Base-by-base conservation (phyloP, 2,888 invertebrate species). In the Punctoribates punctum region DNA sequence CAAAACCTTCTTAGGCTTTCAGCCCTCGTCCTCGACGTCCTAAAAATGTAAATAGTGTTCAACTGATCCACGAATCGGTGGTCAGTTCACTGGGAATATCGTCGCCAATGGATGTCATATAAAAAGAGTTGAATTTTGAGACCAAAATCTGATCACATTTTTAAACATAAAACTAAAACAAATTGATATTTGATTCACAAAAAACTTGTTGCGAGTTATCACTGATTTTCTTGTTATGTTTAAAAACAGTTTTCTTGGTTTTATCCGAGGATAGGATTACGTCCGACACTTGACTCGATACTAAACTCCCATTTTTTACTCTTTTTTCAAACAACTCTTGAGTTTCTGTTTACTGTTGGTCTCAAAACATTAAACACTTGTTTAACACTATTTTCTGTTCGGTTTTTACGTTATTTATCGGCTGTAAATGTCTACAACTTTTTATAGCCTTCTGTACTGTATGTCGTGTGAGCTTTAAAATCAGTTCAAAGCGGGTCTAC, bases 1-100 rank as follows among this genome's bases (percentile, higher is more conserved):
- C 11, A 54, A 46, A 42, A 76, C 38, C 54, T 76, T 51, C 51
- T 51, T 76, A 23, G 76, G 76, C 34, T 25, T 75, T 3, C 17
- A 51, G 25, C 25, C 57, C 1, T 9, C 57, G 57, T 4, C 57
- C 11, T 8, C 11, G 11, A 42, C 42, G 11, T 5, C 42, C 13
- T 42, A 25, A 57, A 1, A 6, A 57, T 6, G 23, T 25, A n/a
- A 51, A 20, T 20, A 6, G n/a, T 51, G 5, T 9, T 6, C n/a
- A 20, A 11, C 13, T 17, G n/a, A 51, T n/a, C 51, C 2, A 11
- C 1, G n/a, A 51, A n/a, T 9, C 20, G 11, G n/a, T 20, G n/a
- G 62, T 27, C 62, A 62, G 20, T 11, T 20, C 20, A 20, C 2
- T 25, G 23, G 20, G 17, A 8, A 54, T 34, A 34, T 34, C 3